These are phyloP conservation scores for Heliothis peltigera DNA, from an alignment of 2,888 invertebrate species.

Conservation along the genomic window DNA sequence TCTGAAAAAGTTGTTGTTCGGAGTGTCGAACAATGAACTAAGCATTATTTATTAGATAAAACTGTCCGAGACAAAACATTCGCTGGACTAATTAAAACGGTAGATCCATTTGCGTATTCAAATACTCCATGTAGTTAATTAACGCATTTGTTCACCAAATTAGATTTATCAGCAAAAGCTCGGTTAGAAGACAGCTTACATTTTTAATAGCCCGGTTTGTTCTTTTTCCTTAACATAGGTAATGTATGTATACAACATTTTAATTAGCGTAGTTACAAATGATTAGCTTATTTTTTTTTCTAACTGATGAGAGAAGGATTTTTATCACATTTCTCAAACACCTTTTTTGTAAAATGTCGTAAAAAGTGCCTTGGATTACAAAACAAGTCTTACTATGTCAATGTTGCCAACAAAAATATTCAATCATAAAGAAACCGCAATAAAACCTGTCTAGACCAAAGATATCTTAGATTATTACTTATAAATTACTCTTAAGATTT, in stretches of 20 bases:
- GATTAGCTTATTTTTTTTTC: too few species aligned
- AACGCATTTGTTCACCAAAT: slow-evolving; percentile 59
- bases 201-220: slow-evolving; percentile 36
- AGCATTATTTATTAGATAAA: slow-evolving; percentile 56
- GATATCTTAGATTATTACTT: neutral
- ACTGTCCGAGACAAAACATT: slow-evolving; percentile 57
- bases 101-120: slow-evolving; percentile 59
- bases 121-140: slow-evolving; percentile 60
- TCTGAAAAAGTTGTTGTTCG: slow-evolving; percentile 37
- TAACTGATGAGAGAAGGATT: too few species aligned
- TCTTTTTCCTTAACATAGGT: neutral
- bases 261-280: too few species aligned
- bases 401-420: slow-evolving; percentile 5
- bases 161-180: slow-evolving; percentile 50
- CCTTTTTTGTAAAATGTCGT: too few species aligned
- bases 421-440: neutral
- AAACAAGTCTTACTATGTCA: too few species aligned
- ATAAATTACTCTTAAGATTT: too few species aligned
- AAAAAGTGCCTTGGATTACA: too few species aligned
- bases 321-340: too few species aligned
- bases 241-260: too few species aligned
- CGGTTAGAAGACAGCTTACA: slow-evolving; percentile 35
- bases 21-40: slow-evolving; percentile 43
- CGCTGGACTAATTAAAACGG: slow-evolving; percentile 59
- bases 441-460: slow-evolving; percentile 2